Percentiles rank a stretch among this genome's conserved stretches.
These are phyloP conservation scores for Ciconia maguari DNA, from an alignment of 2,113 vertebrate genomes.

Conservation along the genomic window DNA sequence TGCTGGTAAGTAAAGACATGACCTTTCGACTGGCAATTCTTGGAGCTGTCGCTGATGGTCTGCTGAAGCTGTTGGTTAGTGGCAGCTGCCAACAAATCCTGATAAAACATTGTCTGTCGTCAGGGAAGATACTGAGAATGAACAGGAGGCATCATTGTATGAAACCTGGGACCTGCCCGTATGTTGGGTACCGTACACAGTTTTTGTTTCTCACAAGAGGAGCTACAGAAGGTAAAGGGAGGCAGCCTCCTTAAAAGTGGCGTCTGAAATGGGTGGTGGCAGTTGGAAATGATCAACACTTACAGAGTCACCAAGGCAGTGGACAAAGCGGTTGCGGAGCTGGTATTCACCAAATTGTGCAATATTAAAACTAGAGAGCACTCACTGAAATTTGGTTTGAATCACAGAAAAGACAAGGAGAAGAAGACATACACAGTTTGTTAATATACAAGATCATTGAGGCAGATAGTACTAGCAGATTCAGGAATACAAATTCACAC, in stretches of 20 bases:
- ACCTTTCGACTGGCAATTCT: neutral
- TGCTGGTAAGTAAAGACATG: neutral
- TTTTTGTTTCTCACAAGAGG: neutral
- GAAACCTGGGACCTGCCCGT: neutral
- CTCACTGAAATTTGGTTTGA: neutral
- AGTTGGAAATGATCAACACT: neutral
- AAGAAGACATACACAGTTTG: rapidly evolving
- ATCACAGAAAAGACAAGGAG: neutral
- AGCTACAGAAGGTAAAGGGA: neutral
- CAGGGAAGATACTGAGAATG: neutral
- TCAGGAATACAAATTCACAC: neutral
- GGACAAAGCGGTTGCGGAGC: neutral
- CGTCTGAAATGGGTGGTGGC: neutral
- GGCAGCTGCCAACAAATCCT: neutral
- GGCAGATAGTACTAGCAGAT: neutral
- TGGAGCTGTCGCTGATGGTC: neutral
- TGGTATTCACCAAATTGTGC: neutral
- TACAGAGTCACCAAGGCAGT: neutral
- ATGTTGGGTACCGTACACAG: rapidly evolving
- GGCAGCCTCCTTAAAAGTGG: neutral
- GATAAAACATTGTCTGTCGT: neutral
- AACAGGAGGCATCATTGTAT: neutral
- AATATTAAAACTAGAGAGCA: neutral
- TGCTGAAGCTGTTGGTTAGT: neutral
- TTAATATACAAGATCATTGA: neutral